Percentiles rank a stretch among this genome's conserved stretches.
Conservation (phyloP, 2,797 vertebrate genomes). For the Leuciscus waleckii region DNA sequence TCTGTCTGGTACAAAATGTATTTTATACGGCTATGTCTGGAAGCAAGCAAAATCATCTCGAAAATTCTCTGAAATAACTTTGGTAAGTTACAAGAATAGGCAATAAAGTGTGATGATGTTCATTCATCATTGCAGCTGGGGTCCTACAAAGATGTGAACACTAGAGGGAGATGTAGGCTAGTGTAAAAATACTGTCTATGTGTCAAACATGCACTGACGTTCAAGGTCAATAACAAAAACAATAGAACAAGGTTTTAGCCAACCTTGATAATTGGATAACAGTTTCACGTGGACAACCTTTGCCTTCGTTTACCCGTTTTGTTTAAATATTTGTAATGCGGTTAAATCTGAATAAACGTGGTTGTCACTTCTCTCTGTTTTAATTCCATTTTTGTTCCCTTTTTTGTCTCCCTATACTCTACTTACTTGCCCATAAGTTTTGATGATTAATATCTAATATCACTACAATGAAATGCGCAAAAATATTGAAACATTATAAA, state of each 20-base stretch:
- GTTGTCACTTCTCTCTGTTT: not conserved
- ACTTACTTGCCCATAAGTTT: not conserved
- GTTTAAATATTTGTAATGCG: not conserved
- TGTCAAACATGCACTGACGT: not conserved
- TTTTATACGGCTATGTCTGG: too few species aligned
- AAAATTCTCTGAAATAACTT: not conserved
- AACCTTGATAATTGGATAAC: not conserved
- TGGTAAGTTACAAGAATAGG: not conserved
- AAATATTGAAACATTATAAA: not conserved
- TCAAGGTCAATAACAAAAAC: not conserved
- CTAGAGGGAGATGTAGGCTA: slow-evolving; percentile 17
- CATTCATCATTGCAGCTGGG: not conserved
- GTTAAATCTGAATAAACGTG: not conserved
- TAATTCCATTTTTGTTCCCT: not conserved
- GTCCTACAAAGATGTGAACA: not conserved
- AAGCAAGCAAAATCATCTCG: not conserved
- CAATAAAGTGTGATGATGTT: not conserved
- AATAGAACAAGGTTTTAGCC: not conserved
- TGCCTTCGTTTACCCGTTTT: not conserved
- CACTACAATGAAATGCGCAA: not conserved
- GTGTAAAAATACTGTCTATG: not conserved
- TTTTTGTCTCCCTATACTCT: not conserved
- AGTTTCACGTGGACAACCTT: not conserved
- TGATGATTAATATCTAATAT: not conserved
- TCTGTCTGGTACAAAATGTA: too few species aligned